Conservation (phyloP, 2,113 vertebrate species). For the Crocuta crocuta region DNA sequence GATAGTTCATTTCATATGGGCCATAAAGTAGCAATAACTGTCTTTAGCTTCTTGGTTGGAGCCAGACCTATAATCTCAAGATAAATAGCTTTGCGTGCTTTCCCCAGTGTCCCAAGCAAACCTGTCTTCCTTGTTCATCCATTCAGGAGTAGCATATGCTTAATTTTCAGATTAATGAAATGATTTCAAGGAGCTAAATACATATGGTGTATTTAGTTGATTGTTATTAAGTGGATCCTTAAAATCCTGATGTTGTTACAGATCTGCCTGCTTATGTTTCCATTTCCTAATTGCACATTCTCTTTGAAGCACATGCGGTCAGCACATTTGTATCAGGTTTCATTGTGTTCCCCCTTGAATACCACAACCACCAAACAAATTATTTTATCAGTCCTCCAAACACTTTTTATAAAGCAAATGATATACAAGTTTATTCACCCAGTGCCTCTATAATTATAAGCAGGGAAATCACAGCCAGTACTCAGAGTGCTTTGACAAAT, state of each 20-base stretch:
- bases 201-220: constrained; percentile 37
- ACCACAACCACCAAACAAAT: background rate
- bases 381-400: background rate
- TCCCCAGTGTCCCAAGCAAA: constrained; percentile 53
- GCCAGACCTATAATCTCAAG: constrained; percentile 72
- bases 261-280: constrained; percentile 31
- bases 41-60: constrained; percentile 69
- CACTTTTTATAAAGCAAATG: background rate
- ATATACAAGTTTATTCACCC: background rate
- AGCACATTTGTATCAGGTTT: background rate
- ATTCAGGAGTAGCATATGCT: constrained; percentile 61
- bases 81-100: constrained; percentile 51
- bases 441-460: background rate
- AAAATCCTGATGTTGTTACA: background rate
- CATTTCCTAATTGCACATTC: background rate
- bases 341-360: background rate
- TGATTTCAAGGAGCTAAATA: constrained; percentile 70
- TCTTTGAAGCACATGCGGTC: background rate
- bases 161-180: constrained; percentile 78
- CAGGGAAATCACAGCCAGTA: background rate
- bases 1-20: constrained; percentile 65
- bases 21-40: constrained; percentile 75
- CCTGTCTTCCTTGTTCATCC: background rate
- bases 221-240: constrained; percentile 72
- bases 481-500: background rate